A percentile compares a stretch with the other conserved stretches of the same genome.
Conservation (phyloP, 2,888 invertebrate genomes). For the Thyatira batis region DNA sequence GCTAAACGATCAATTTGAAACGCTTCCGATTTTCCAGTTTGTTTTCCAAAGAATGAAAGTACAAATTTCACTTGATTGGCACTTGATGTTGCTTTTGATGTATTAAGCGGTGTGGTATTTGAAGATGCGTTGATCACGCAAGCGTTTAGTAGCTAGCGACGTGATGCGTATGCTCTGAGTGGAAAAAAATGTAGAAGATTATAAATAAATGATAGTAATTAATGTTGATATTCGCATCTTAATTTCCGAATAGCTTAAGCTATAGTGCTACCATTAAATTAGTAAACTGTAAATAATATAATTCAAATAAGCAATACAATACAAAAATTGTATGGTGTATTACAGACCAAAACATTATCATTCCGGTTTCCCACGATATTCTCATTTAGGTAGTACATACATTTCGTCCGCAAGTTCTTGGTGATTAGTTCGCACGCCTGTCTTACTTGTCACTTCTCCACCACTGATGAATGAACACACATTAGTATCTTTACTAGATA, state of each 20-base stretch:
- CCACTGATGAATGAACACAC: not conserved
- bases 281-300: no score
- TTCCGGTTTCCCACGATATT: slow-evolving; percentile 2
- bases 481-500: not conserved
- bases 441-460: slow-evolving; percentile 18
- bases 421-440: slow-evolving; percentile 37
- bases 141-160: not conserved
- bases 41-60: slow-evolving; percentile 60
- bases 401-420: not conserved
- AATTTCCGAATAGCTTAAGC: no score
- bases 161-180: not conserved
- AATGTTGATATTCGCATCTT: no score
- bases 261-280: no score
- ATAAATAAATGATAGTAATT: no score
- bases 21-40: slow-evolving; percentile 60
- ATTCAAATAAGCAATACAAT: no score
- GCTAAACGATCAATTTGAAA: slow-evolving; percentile 36
- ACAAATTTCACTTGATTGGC: slow-evolving; percentile 54
- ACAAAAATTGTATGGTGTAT: no score
- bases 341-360: no score
- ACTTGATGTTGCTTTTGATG: slow-evolving; percentile 24
- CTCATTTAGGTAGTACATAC: not conserved
- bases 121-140: slow-evolving; percentile 4
- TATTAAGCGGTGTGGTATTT: slow-evolving; percentile 9
- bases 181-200: no score